A percentile compares a stretch with the other conserved stretches of the same genome.
phyloP scores from a whole-genome alignment of 1,140 invertebrate genomes.

The Cydia strobilella region DNA sequence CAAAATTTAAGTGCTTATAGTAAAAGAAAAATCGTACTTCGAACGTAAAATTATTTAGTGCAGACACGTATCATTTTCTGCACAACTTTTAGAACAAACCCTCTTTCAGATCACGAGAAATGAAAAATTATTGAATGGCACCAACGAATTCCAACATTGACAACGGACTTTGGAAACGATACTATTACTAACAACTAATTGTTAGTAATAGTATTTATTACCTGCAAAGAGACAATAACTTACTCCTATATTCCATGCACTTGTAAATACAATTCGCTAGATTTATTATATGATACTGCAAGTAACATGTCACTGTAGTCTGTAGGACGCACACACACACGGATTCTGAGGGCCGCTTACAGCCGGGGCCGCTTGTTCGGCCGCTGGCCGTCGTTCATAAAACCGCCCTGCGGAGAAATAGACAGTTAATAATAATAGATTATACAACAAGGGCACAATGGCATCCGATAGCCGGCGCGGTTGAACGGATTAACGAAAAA shows the following conservation, averaged over 20 bases:
- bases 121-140: too few relatives aligned
- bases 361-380: slow-evolving; percentile 74
- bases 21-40: too few relatives aligned
- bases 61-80: too few relatives aligned
- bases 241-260: slow-evolving; percentile 70
- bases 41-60: too few relatives aligned
- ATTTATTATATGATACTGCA: slow-evolving; percentile 65
- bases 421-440: not conserved
- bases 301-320: slow-evolving; percentile 60
- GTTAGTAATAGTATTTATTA: slow-evolving; percentile 77
- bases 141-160: too few relatives aligned
- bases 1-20: too few relatives aligned
- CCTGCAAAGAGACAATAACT: slow-evolving; percentile 76
- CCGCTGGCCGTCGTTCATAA: slow-evolving; percentile 76
- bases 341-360: slow-evolving; percentile 48
- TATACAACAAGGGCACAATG: too few relatives aligned
- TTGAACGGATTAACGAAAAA: too few relatives aligned
- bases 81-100: too few relatives aligned
- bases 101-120: too few relatives aligned
- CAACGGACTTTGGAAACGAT: slow-evolving; percentile 45
- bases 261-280: slow-evolving; percentile 80
- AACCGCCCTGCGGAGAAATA: slow-evolving; percentile 56
- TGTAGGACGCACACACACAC: slow-evolving; percentile 63
- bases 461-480: too few relatives aligned
- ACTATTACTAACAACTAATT: slow-evolving; percentile 46